phyloP scores from a whole-genome alignment of 2,113 vertebrate species.

The Pristiophorus japonicus region DNA sequence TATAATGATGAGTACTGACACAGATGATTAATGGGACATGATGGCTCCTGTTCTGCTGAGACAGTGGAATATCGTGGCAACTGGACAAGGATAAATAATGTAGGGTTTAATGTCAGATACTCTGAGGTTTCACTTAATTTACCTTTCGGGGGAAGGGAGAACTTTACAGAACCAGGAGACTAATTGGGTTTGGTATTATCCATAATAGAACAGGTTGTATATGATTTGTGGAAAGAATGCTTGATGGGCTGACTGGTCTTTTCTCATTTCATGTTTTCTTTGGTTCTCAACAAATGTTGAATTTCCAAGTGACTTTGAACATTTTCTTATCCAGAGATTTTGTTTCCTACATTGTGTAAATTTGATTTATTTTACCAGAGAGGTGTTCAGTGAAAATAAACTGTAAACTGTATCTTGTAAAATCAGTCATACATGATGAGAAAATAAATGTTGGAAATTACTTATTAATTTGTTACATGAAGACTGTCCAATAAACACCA shows the following conservation, averaged over 20 bases:
- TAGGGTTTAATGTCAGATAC: not conserved
- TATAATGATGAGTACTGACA: conserved; percentile 14
- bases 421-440: not conserved
- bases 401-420: conserved; percentile 20
- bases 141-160: not conserved
- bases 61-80: conserved; percentile 9
- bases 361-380: conserved; percentile 32
- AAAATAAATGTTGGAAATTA: conserved; percentile 27
- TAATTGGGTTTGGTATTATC: not conserved
- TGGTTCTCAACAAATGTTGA: conserved; percentile 1
- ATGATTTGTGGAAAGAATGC: not conserved
- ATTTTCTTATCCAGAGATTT: not conserved
- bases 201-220: not conserved
- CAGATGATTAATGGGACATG: conserved; percentile 6
- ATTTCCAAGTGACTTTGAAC: conserved; percentile 15
- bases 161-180: not conserved
- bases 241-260: not conserved
- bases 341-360: conserved; percentile 1
- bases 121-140: not conserved
- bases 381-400: conserved; percentile 1
- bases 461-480: not conserved
- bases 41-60: not conserved
- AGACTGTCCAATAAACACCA: conserved; percentile 23
- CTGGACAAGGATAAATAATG: not conserved
- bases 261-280: not conserved